A percentile compares a stretch with the other conserved stretches of the same genome.
Conservation (phyloP, 2,797 vertebrate genomes). For the Sus cebifrons region DNA sequence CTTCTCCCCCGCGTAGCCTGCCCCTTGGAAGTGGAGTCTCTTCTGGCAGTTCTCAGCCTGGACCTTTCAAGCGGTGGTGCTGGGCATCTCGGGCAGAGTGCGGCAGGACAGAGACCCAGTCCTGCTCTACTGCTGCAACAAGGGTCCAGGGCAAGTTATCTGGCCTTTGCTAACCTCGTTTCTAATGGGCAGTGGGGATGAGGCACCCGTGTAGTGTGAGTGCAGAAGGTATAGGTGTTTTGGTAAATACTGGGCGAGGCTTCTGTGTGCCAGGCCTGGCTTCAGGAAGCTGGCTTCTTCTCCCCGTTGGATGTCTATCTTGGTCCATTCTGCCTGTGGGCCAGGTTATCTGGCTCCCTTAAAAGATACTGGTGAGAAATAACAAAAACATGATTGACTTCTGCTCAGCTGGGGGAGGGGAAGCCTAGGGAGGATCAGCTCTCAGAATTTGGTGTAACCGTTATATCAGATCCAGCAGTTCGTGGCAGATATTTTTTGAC, state of each 20-base stretch:
- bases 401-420: neutral
- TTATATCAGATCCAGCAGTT: neutral
- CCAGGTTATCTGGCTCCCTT: neutral
- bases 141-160: neutral
- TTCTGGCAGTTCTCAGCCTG: neutral
- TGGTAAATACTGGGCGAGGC: neutral
- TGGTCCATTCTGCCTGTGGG: neutral
- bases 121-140: neutral
- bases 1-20: neutral
- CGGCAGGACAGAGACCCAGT: neutral
- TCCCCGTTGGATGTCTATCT: neutral
- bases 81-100: neutral
- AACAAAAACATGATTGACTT: neutral
- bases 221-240: neutral
- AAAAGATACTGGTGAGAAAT: neutral
- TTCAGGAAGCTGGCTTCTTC: neutral
- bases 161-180: neutral
- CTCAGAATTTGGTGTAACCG: neutral
- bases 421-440: neutral
- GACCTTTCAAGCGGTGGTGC: rapidly evolving
- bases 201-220: neutral
- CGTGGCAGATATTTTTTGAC: neutral
- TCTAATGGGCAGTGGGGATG: neutral
- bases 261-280: rapidly evolving
- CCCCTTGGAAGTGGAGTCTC: neutral